phyloP scores from a whole-genome alignment of 2,888 invertebrate genomes.

The Zaprionus lineosus region DNA sequence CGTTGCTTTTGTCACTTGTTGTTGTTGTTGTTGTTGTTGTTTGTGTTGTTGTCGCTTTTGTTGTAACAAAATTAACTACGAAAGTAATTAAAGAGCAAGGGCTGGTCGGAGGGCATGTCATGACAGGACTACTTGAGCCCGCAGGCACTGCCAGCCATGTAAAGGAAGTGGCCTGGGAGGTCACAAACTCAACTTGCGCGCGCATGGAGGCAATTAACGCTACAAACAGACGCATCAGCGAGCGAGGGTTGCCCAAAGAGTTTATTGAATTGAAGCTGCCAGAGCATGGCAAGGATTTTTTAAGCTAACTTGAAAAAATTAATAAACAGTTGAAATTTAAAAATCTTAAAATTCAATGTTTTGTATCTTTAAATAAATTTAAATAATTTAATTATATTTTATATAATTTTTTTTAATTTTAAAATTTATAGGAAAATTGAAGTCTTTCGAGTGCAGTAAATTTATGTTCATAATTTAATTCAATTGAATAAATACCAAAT shows the following conservation, averaged over 20 bases:
- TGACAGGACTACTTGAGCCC: constrained; percentile 41
- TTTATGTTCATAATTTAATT: no score
- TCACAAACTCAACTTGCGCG: constrained; percentile 63
- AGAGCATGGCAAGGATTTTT: no score
- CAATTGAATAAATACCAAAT: no score
- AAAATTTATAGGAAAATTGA: not conserved
- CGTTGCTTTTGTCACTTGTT: constrained; percentile 17
- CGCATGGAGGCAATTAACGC: constrained; percentile 72
- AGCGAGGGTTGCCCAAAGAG: constrained; percentile 25
- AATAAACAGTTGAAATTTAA: no score
- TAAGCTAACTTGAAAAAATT: no score
- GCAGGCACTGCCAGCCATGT: constrained; percentile 30
- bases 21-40: constrained; percentile 14
- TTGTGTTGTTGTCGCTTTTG: constrained; percentile 44
- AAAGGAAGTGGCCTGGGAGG: constrained; percentile 37
- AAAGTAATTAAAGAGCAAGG: constrained; percentile 72
- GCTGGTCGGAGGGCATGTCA: constrained; percentile 30
- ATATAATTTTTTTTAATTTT: not conserved
- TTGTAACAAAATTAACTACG: constrained; percentile 75
- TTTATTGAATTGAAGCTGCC: no score
- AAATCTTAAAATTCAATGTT: no score
- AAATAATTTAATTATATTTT: not conserved
- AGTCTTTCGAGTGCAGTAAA: no score
- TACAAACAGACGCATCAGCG: constrained; percentile 31
- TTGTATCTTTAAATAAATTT: no score